Evolutionary conservation across 2,797 vertebrate genomes (phyloP), one percentile per base, ranked within the genome.

Genomic region (Smutsia temminckii): DNA sequence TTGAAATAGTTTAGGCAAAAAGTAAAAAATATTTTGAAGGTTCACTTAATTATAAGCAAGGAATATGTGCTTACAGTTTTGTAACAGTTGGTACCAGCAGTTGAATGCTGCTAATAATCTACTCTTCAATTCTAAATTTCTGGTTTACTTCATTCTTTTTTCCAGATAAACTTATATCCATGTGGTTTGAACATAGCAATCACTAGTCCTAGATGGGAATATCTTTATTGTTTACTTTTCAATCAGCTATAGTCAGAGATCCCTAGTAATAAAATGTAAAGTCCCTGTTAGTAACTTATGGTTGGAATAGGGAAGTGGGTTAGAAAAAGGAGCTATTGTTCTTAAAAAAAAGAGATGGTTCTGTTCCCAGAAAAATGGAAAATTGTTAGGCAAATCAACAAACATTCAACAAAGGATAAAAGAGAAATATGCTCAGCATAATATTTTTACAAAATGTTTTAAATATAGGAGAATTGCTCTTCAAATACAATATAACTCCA

Each of bases 21-120:
- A 71, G 18, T 59, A 57, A 77, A 91, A 59, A 46, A 46, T 17
- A 49, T 3, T 29, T 16, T 10, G 10, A 66, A 75, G 7, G 6
- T 55, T 61, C 13, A 80, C 37, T 63, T 71, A 78, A 23, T 51
- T 75, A 17, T 37, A 51, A 75, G 3, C n/a, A 77, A 20, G n/a
- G 16, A 21, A 64, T 21, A 5, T 1, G 3, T 53, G 6, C 12
- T 2, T 66, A 13, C 0, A 0, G 4, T 34, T 64, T 9, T 63
- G 3, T 61, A 61, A 29, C 5, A 75, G 63, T 16, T 55, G 25
- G 11, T 5, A 69, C 7, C 7, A 95, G 8, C 18, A 55, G 21
- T 12, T 77, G 13, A 59, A 59, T 21, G 25, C 40, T 57, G 12
- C 6, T 32, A 77, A 49, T 29, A 71, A 68, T 69, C 3, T 77